Evolutionary conservation across 1,140 invertebrate species (phyloP).

Genomic region (Eubasilissa regina): DNA sequence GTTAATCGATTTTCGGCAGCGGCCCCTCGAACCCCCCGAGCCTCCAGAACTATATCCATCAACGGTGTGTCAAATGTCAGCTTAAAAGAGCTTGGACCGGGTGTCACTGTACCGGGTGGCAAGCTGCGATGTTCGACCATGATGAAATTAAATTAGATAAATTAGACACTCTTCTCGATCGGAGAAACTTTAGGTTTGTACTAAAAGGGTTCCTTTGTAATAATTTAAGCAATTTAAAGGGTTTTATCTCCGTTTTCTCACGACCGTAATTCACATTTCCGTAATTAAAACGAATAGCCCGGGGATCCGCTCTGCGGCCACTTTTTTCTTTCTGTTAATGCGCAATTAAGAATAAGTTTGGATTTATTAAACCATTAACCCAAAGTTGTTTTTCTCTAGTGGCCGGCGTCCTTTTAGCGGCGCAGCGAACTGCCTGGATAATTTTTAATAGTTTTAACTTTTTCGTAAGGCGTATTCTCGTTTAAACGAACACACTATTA

Average conservation of each 20-base stretch:
- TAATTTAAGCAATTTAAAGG: not conserved
- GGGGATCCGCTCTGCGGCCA: slow-evolving; percentile 35
- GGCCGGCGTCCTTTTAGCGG: slow-evolving; percentile 28
- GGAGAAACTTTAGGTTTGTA: too few species aligned
- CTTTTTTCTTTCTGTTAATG: slow-evolving; percentile 52
- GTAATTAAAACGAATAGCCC: slow-evolving; percentile 54
- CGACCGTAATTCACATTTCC: slow-evolving; percentile 47
- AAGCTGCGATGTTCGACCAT: too few species aligned
- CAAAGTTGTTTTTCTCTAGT: slow-evolving; percentile 51
- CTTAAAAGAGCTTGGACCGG: too few species aligned
- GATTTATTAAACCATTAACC: slow-evolving; percentile 56
- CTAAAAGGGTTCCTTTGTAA: too few species aligned
- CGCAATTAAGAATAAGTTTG: slow-evolving; percentile 59
- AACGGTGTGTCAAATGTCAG: too few species aligned
- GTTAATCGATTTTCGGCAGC: too few species aligned
- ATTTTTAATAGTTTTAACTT: slow-evolving; percentile 18
- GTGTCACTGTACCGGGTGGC: too few species aligned
- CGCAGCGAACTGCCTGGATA: slow-evolving; percentile 2
- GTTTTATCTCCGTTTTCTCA: slow-evolving; percentile 37
- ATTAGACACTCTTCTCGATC: too few species aligned
- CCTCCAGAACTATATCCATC: too few species aligned
- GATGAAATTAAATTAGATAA: too few species aligned
- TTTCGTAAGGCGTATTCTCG: slow-evolving; percentile 7
- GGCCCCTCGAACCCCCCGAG: too few species aligned
- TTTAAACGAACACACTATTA: not conserved